These are phyloP conservation scores for Ia io DNA, from an alignment of 2,113 vertebrate genomes.

Conservation along the genomic window DNA sequence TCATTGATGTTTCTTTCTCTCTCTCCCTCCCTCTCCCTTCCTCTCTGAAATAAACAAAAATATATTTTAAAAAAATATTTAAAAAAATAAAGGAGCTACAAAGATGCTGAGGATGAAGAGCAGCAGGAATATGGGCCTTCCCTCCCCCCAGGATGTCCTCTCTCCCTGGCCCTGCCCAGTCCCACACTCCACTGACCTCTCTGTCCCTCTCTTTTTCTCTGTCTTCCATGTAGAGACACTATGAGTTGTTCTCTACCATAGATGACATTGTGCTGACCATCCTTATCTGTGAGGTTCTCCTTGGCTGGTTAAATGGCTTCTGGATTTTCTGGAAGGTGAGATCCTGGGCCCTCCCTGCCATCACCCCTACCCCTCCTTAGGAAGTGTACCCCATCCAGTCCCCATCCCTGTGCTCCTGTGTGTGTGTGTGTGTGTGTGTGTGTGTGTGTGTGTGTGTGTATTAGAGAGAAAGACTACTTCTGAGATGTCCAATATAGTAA, in stretches of 20 bases:
- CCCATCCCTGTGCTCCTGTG: background rate
- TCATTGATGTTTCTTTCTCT: too few relatives aligned
- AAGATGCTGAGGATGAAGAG: background rate
- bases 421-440: background rate
- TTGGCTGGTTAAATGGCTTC: slow-evolving; percentile 66
- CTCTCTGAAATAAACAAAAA: too few relatives aligned
- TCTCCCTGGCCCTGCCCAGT: background rate
- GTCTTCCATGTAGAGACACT: slow-evolving; percentile 59
- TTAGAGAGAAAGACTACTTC: background rate
- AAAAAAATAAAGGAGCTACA: background rate
- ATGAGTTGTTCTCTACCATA: slow-evolving; percentile 59
- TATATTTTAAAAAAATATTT: too few relatives aligned
- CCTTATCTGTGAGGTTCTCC: slow-evolving; percentile 59
- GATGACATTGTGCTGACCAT: slow-evolving; percentile 69
- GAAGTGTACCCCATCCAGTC: background rate
- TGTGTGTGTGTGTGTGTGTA: background rate
- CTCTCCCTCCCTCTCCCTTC: too few relatives aligned
- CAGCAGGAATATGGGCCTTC: background rate
- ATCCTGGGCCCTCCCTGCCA: background rate
- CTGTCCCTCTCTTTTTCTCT: slow-evolving; percentile 10
- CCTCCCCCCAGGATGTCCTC: accelerated
- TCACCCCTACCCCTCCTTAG: background rate
- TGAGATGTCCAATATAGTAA: background rate
- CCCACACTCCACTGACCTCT: background rate
- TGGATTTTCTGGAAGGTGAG: slow-evolving; percentile 74